These are phyloP conservation scores for Hippocampus guttulatus DNA, from an alignment of 2,113 vertebrate species.

Conservation along the genomic window DNA sequence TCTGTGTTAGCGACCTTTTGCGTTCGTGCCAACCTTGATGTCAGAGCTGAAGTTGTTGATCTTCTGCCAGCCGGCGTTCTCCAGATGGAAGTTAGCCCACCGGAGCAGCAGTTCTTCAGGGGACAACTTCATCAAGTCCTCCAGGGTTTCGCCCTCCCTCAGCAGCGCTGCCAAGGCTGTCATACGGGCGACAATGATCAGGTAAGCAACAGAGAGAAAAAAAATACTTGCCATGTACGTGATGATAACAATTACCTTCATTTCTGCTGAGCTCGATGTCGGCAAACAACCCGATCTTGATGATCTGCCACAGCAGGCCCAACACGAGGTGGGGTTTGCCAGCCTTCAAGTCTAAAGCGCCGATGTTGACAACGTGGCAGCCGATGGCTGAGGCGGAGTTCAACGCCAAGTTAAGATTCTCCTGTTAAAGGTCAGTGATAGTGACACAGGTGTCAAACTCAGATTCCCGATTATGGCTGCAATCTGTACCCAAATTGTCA, in stretches of 20 bases:
- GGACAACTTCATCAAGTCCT: conserved; percentile 95
- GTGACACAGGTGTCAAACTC: neutral
- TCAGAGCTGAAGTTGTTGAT: conserved; percentile 96
- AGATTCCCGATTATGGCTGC: neutral
- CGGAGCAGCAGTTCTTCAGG: conserved; percentile 93
- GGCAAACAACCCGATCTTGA: conserved; percentile 94
- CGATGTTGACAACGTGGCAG: conserved; percentile 96
- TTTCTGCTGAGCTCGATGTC: conserved; percentile 96
- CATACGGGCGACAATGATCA: conserved; percentile 2
- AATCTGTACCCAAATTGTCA: neutral
- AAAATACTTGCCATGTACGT: neutral
- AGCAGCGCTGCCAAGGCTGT: conserved; percentile 91
- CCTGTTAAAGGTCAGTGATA: conserved; percentile 64
- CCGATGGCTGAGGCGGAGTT: conserved; percentile 96
- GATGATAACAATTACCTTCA: conserved; percentile 76
- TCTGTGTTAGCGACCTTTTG: neutral
- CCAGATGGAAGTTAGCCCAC: conserved; percentile 97
- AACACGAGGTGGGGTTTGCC: conserved; percentile 92
- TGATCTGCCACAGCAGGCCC: conserved; percentile 94
- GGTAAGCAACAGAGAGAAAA: conserved; percentile 7
- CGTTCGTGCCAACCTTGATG: conserved; percentile 79
- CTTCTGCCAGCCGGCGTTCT: conserved; percentile 86
- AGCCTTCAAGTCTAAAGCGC: conserved; percentile 90
- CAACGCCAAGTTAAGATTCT: conserved; percentile 92
- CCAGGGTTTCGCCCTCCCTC: conserved; percentile 90